Percentiles rank a stretch among this genome's conserved stretches.
These are phyloP conservation scores for Choristoneura rosaceana DNA, from an alignment of 2,888 invertebrate genomes.

Conservation along the genomic window DNA sequence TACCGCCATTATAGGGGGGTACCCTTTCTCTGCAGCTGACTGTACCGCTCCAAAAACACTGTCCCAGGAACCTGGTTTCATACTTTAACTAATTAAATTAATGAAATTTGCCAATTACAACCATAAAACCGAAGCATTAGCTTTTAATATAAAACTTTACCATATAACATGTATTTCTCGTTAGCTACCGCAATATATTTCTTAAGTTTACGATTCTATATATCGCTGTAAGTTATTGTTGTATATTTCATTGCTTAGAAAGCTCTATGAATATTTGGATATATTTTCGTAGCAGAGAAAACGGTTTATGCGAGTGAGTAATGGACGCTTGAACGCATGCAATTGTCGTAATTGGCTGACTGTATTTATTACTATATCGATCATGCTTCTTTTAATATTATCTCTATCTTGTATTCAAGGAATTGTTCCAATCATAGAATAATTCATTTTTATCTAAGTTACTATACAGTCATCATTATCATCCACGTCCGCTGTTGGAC, in stretches of 20 bases:
- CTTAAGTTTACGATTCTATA: constrained; percentile 25
- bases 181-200: constrained; percentile 6
- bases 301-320: constrained; percentile 14
- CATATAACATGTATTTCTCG: neutral
- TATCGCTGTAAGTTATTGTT: constrained; percentile 27
- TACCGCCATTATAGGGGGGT: no score
- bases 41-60: no score
- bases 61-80: neutral
- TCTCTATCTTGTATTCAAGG: no score
- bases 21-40: no score
- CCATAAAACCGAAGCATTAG: no score
- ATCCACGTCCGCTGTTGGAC: no score
- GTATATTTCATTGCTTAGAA: constrained; percentile 22
- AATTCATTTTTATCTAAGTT: no score
- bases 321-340: neutral
- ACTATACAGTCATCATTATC: no score
- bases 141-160: neutral
- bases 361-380: neutral
- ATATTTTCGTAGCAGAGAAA: constrained; percentile 11
- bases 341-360: constrained; percentile 15
- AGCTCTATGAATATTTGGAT: constrained; percentile 19
- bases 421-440: no score
- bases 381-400: neutral
- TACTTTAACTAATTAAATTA: no score
- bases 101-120: no score